Base-by-base conservation (phyloP, 2,113 vertebrate genomes). In the Fregetta grallaria region DNA sequence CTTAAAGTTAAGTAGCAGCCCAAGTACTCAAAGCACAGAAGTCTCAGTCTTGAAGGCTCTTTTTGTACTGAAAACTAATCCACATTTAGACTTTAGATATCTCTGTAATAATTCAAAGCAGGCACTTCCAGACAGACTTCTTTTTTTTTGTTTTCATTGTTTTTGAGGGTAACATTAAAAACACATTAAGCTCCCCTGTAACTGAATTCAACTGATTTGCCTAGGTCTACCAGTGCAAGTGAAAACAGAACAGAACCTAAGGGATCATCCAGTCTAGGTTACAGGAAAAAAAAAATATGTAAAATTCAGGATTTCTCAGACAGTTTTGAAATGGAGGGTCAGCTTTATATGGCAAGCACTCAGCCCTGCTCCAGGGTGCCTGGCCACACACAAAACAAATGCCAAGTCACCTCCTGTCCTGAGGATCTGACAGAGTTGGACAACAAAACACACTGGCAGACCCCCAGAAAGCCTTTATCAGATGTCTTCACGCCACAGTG, bases 271-370 rank as follows among this genome's bases (percentile, higher is more conserved):
- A 68, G 52, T 17, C 38, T 62, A 52, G 59, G 40, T 34, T 50
- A 92, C 13, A 61, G 26, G 3, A 0, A 9, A 25, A 25, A 65
- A 65, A 44, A 18, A 0, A 6, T 4, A 15, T 0, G 10, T 14
- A 77, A 82, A 86, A 91, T 58, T 74, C 22, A 88, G 26, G 10
- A 70, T 82, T 86, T 78, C 62, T 93, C 38, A 55, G 40, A 30
- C 1, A n/a, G 15, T 65, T 88, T 94, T 52, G 40, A 65, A 92
- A 79, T 5, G 15, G 30, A 93, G 11, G 6, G 44, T 72, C 49
- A 65, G 27, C 16, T 85, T 76, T 72, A 72, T 16, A 34, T 0
- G 0, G 36, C 44, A 74, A 91, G n/a, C 10, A 84, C 47, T 49
- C 42, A 52, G 66, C 19, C 19, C 42, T 42, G n/a, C 56, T 75